Base-by-base conservation (phyloP, 2,113 vertebrate genomes). In the Gymnobelideus leadbeateri region DNA sequence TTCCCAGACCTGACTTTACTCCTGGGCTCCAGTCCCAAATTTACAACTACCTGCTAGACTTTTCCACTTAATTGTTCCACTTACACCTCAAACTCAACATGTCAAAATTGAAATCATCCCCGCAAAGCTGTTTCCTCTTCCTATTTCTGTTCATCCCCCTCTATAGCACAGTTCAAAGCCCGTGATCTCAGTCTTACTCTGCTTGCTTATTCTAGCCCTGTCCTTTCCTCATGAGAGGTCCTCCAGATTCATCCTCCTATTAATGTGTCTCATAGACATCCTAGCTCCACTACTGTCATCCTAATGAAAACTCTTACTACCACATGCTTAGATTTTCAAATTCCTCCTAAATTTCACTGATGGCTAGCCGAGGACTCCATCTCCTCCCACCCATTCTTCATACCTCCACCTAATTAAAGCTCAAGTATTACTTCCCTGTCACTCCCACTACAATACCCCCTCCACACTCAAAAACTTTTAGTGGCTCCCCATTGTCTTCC, bases 81-180 rank as follows among this genome's bases (percentile, higher is more conserved):
- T 37, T n/a, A 47, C 31, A 54, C 2, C 25, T 50, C 43, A 54
- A 57, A 24, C 19, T 31, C 61, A 55, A 84, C 19, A 43, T 84
- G 19, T 77, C n/a, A 43, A 23, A 21, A 84, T 23, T 43, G n/a
- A 84, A 84, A 77, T n/a, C 19, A 84, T 43, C 54, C 89, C 94
- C 89, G 91, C 92, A 50, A 50, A n/a, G 68, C 77, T 54, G 31
- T 26, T 55, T 94, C 51, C 77, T 90, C 77, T 94, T 93, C 94
- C 49, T 28, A 3, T 94, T 93, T 93, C 91, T 53, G 26, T 28
- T 51, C 43, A 93, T 51, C 51, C 31, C 31, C 43, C 46, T 93
- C 90, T 28, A 37, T 46, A 24, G 53, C 55, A 61, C 37, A 46
- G 37, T 26, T 92, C 57, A 93, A 57, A 89, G 54, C 19, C 51